Conservation (phyloP, 2,888 invertebrate species). For the Harmothoe impar region DNA sequence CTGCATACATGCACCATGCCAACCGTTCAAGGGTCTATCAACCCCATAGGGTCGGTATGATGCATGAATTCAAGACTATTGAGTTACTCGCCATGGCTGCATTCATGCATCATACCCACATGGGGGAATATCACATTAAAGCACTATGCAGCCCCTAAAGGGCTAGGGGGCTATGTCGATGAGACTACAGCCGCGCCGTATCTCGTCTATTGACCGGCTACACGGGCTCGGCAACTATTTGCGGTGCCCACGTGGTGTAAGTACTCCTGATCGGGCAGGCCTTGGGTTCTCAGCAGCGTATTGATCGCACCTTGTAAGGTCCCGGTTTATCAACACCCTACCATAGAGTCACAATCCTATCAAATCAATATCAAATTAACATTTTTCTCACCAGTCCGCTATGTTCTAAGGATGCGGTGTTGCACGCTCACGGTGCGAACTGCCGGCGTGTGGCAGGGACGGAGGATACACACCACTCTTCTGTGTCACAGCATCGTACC, state of each 20-base stretch:
- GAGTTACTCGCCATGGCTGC: too few relatives aligned
- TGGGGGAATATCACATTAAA: too few relatives aligned
- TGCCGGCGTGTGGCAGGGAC: background rate
- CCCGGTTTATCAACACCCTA: constrained; percentile 42
- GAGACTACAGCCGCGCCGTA: background rate
- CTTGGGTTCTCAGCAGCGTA: background rate
- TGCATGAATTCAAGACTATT: too few relatives aligned
- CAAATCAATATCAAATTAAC: constrained; percentile 54
- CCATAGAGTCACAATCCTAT: constrained; percentile 47
- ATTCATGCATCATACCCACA: too few relatives aligned
- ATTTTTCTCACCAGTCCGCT: background rate
- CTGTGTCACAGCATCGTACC: too few relatives aligned
- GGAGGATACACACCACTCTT: background rate
- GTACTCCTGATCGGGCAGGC: constrained; percentile 39
- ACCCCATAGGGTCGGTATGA: too few relatives aligned
- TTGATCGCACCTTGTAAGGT: constrained; percentile 28
- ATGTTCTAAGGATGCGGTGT: background rate
- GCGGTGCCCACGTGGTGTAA: constrained; percentile 42
- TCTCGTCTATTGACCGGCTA: background rate
- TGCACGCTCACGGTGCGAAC: background rate
- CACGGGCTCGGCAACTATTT: constrained; percentile 7
- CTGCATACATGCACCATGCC: too few relatives aligned
- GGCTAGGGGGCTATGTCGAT: background rate
- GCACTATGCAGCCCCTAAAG: too few relatives aligned
- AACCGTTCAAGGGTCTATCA: too few relatives aligned